A percentile compares a stretch with the other conserved stretches of the same genome.
phyloP scores from a whole-genome alignment of 23 tunicate genomes.

The Styela clava region DNA sequence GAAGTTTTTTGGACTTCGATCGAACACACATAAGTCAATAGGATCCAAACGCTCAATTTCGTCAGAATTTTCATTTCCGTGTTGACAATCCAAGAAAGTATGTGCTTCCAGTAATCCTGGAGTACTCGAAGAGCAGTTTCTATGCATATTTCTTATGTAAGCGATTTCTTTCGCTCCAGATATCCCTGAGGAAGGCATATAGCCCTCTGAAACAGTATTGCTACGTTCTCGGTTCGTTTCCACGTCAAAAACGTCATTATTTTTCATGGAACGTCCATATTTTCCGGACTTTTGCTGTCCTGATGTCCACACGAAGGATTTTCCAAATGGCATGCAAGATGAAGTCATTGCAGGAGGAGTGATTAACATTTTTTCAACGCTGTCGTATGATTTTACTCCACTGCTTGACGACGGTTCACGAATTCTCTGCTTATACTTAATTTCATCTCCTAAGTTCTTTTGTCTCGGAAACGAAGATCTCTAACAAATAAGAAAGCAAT shows the following conservation, averaged over 20 bases:
- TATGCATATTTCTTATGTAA: not conserved
- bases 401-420: conserved; percentile 39
- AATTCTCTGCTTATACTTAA: not conserved
- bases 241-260: conserved; percentile 1
- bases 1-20: not conserved
- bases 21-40: not conserved
- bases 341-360: not conserved
- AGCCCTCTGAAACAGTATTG: conserved; percentile 39
- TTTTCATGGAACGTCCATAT: not conserved
- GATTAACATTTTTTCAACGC: conserved; percentile 21
- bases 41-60: not conserved
- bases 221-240: conserved; percentile 27
- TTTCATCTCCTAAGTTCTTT: not conserved
- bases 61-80: not conserved
- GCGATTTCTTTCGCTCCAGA: not conserved
- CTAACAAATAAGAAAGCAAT: too few species aligned
- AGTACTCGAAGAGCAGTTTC: not conserved
- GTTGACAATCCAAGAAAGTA: not conserved
- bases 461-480: not conserved
- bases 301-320: not conserved
- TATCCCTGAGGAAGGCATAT: not conserved
- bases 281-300: not conserved
- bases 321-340: not conserved
- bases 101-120: not conserved
- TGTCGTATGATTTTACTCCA: conserved; percentile 30